Conservation (phyloP, 2,113 vertebrate species). For the Neotoma lepida region DNA sequence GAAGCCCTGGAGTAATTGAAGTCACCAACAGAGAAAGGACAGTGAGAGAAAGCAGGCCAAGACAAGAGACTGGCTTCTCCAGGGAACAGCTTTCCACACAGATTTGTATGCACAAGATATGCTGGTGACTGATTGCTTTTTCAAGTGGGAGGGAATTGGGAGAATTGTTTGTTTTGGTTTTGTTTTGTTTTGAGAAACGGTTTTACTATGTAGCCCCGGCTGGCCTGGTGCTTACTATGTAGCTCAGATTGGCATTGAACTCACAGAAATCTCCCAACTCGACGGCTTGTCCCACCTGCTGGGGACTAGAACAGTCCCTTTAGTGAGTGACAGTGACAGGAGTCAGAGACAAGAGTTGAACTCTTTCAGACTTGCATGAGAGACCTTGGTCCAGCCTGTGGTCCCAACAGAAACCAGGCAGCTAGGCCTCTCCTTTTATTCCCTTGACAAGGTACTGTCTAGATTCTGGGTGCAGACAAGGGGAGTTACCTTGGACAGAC, state of each 20-base stretch:
- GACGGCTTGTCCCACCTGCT: neutral
- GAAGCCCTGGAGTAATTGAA: constrained; percentile 32
- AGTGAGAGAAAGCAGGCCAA: constrained; percentile 44
- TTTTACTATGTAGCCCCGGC: neutral
- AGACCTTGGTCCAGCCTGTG: neutral
- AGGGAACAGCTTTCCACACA: neutral
- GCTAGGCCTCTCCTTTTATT: neutral
- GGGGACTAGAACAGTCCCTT: neutral
- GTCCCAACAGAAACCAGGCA: neutral
- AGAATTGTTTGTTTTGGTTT: neutral
- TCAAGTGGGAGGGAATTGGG: neutral
- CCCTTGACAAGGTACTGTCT: neutral
- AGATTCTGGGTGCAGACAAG: neutral
- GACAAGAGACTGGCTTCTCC: neutral
- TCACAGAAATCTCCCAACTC: neutral
- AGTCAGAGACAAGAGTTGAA: constrained; percentile 19
- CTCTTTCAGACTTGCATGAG: neutral
- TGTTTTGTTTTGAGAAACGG: neutral
- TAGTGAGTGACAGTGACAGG: neutral
- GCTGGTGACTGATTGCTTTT: neutral
- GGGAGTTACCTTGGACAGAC: neutral
- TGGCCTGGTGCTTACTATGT: neutral
- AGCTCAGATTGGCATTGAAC: neutral
- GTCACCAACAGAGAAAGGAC: constrained; percentile 11
- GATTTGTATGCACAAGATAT: neutral